Evolutionary conservation across 2,113 vertebrate species (phyloP), one percentile per base, ranked within the genome.

Genomic region (Rhea pennata): DNA sequence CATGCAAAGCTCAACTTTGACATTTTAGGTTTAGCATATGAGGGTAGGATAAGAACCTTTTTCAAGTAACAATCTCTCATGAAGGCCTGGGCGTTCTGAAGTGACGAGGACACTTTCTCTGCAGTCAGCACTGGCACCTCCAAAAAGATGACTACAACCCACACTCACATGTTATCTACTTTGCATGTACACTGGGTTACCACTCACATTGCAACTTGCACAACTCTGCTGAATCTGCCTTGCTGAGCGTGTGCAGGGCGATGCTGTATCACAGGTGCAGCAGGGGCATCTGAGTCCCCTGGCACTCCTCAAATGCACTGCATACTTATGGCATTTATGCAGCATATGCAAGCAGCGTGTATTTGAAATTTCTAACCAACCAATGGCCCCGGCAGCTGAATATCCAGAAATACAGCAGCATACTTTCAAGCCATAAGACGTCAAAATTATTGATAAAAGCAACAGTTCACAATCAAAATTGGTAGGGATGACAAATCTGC

Each of bases 211-310:
- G n/a, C 19, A 42, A 8, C 19, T 36, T 51, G 27, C 36, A 12
- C 31, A 46, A 40, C 50, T 65, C 26, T 0, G 0, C 26, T 1
- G 1, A 29, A 42, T 31, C 48, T 71, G 29, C 69, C 33, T 66
- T 48, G 27, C 0, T 0, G 17, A 72, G 6, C 21, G 11, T 4
- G 12, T 8, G 36, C 19, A 77, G 53, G 53, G 56, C 31, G n/a
- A 59, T 15, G 44, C 6, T 15, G 44, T 20, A 39, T 13, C n/a
- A 27, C 27, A 70, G 33, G 22, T 46, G 31, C 26, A 46, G 36
- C 1, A 58, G 56, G 31, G 5, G 58, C 51, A 79, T 22, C 36
- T 84, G 46, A 71, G 33, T 54, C 46, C 67, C 58, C 44, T 1
- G 1, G 39, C 27, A 10, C 19, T 72, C 58, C 79, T 80, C 42